Percentiles rank a stretch among this genome's conserved stretches.
These are phyloP conservation scores for Crioceris asparagi DNA, from an alignment of 2,888 invertebrate species.

Conservation along the genomic window DNA sequence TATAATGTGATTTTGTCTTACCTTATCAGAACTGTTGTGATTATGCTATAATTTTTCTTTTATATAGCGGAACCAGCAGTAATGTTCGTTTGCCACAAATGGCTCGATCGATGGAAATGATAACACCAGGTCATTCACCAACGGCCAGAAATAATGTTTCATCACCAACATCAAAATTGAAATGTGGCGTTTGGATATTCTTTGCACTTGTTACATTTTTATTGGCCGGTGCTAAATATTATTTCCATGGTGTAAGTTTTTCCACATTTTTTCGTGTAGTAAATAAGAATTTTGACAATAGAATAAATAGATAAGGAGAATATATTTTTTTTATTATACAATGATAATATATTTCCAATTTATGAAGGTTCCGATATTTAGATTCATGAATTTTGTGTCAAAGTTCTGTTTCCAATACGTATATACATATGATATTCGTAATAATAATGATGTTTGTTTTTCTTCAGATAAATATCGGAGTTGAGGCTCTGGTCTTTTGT, in stretches of 20 bases:
- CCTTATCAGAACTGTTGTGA: too few species aligned
- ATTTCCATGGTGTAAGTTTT: constrained; percentile 41
- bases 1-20: too few species aligned
- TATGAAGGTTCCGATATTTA: too few species aligned
- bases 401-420: too few species aligned
- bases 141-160: constrained; percentile 15
- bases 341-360: too few species aligned
- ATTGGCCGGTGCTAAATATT: constrained; percentile 60
- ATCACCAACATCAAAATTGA: constrained; percentile 47
- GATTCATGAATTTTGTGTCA: too few species aligned
- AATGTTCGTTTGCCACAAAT: constrained; percentile 19
- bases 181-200: constrained; percentile 62
- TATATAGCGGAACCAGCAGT: constrained; percentile 20
- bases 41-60: neutral
- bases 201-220: constrained; percentile 59
- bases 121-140: constrained; percentile 15
- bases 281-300: too few species aligned
- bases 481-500: constrained; percentile 36
- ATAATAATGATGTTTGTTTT: too few species aligned
- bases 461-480: constrained; percentile 27
- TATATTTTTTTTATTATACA: too few species aligned
- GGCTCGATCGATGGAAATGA: constrained; percentile 18
- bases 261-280: constrained; percentile 13
- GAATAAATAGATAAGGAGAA: too few species aligned
- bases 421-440: too few species aligned